Conservation (phyloP, 92 coral and sea anemone species). For the Palythoa grandiflora region DNA sequence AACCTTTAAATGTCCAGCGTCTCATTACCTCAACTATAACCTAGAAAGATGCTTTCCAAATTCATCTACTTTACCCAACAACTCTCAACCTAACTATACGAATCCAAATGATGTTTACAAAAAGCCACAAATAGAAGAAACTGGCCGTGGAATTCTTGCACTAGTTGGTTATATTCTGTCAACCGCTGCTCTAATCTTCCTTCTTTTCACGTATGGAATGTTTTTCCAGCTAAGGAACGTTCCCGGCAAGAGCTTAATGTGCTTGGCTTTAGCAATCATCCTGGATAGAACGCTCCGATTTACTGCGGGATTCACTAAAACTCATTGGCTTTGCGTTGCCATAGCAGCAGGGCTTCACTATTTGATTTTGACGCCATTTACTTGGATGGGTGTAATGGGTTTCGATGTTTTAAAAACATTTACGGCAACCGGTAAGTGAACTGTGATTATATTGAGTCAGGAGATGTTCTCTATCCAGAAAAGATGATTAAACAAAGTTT, state of each 20-base stretch:
- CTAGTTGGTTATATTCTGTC: not conserved
- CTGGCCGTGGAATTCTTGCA: not conserved
- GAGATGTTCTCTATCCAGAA: not conserved
- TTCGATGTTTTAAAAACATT: slow-evolving; percentile 55
- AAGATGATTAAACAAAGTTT: not conserved
- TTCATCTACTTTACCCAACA: too few relatives aligned
- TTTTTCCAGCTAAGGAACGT: slow-evolving; percentile 10
- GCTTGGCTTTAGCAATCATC: not conserved
- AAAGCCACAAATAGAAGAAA: not conserved
- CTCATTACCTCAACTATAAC: not conserved
- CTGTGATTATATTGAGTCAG: not conserved
- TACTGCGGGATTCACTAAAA: not conserved
- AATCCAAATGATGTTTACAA: not conserved
- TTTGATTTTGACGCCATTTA: slow-evolving; percentile 45
- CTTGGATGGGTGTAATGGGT: slow-evolving; percentile 61
- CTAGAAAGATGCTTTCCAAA: not conserved
- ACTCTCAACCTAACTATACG: too few relatives aligned
- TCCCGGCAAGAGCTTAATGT: not conserved
- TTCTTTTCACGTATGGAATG: slow-evolving; percentile 7
- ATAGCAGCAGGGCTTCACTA: slow-evolving; percentile 42
- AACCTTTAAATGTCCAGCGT: not conserved
- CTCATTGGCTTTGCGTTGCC: not conserved
- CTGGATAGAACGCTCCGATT: not conserved
- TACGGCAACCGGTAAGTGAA: slow-evolving; percentile 40
- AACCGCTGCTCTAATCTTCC: not conserved